Base-by-base conservation (phyloP, 1,140 invertebrate species). In the Branchinecta lindahli region DNA sequence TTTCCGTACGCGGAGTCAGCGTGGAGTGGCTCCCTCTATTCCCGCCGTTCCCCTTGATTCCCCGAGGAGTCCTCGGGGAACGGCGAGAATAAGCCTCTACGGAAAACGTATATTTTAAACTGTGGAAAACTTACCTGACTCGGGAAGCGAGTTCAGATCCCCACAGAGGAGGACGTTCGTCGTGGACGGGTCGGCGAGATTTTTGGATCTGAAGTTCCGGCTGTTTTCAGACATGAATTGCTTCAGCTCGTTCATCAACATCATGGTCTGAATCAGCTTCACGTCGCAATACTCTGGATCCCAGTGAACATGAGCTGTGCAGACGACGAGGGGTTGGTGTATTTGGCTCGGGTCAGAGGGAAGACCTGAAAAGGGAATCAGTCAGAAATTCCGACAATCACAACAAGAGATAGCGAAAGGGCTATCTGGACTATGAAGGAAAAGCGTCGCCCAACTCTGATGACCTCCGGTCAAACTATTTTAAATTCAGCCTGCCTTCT, bases 211-310 rank as follows among this genome's bases (percentile, higher is more conserved):
- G 74, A 87, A 86, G 52, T 82, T 76, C 8, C 76, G 75, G 47
- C 76, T 76, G 61, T 88, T 87, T 78, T 93, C 88, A 75, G 94
- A 90, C 67, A 91, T 82, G 74, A 94, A 92, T 66, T 83, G 84
- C 75, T 88, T 86, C 70, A 92, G 80, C 71, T 98, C 96, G 78
- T 94, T 91, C 81, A 94, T 91, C 72, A 99, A 81, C 95, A 99
- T 98, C 92, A 99, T 98, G 15, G 92, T 97, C 80, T 99, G 97
- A 72, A 99, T 98, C 1, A 99, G 83, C 81, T 99, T 99, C n/a
- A 99, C 97, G 81, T 99, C 97, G 77, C 94, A 98, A 79, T 90
- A 99, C 81, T 99, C 96, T 2, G 97, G 97, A 84, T 99, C 96
- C 97, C 96, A 99, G 81, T 99, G 96, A 72, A 99, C 96, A 81